Percentiles rank a stretch among this genome's conserved stretches.
phyloP scores from a whole-genome alignment of 2,113 vertebrate genomes.

The Microtus ochrogaster region DNA sequence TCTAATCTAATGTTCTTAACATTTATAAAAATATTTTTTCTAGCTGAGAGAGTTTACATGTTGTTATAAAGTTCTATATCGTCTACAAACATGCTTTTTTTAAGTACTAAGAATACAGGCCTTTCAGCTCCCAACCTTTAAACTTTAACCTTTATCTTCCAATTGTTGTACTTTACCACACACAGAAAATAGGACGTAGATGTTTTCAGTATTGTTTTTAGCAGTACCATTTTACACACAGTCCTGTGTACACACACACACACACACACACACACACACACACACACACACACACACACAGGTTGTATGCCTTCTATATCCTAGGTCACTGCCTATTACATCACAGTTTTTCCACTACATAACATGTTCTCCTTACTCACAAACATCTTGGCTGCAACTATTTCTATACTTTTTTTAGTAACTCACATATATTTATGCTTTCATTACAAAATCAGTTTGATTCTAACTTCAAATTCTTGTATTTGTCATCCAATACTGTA shows the following conservation, averaged over 20 bases:
- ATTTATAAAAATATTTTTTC: slow-evolving; percentile 15
- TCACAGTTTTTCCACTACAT: background rate
- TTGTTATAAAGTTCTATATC: slow-evolving; percentile 33
- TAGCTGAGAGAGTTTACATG: background rate
- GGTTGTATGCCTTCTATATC: background rate
- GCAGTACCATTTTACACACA: background rate
- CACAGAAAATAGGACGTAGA: background rate
- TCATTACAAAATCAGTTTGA: background rate
- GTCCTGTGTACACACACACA: background rate
- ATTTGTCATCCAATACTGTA: background rate
- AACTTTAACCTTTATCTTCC: background rate
- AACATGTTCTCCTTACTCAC: background rate
- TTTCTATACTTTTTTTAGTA: background rate
- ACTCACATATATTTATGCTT: background rate
- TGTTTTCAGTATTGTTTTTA: slow-evolving; percentile 33
- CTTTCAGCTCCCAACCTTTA: background rate
- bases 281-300: background rate
- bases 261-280: background rate
- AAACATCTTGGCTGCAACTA: background rate
- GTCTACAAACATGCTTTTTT: background rate
- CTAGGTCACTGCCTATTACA: background rate
- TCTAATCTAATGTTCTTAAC: background rate
- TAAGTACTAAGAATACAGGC: slow-evolving; percentile 22
- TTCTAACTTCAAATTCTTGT: slow-evolving; percentile 6
- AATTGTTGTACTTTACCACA: background rate